Conservation (phyloP, 1,140 invertebrate genomes). For the Aphaenogaster floridana region DNA sequence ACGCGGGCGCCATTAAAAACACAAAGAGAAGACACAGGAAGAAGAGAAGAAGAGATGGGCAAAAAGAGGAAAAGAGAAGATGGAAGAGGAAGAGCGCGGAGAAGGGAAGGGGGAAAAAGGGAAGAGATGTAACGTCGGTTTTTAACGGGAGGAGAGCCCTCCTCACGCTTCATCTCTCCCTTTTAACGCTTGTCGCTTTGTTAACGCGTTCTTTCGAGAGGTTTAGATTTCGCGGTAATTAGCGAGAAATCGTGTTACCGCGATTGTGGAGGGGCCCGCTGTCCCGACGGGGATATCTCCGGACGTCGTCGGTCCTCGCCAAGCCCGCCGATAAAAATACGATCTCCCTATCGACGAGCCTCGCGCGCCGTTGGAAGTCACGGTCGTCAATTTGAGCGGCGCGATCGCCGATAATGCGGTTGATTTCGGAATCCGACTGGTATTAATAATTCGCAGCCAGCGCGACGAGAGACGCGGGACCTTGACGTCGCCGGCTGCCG, state of each 20-base stretch:
- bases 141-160: slow-evolving; percentile 53
- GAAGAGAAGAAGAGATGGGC: neutral
- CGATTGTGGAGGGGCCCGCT: neutral
- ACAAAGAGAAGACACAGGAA: slow-evolving; percentile 32
- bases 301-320: neutral
- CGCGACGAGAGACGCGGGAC: slow-evolving; percentile 44
- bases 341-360: neutral
- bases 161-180: slow-evolving; percentile 40
- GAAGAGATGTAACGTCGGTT: slow-evolving; percentile 67
- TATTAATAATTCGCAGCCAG: slow-evolving; percentile 49
- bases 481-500: slow-evolving; percentile 39
- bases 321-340: neutral
- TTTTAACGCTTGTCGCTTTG: slow-evolving; percentile 45
- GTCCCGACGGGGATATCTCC: neutral
- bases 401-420: slow-evolving; percentile 36
- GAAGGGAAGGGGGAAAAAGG: neutral
- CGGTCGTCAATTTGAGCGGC: slow-evolving; percentile 30
- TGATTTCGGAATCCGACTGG: slow-evolving; percentile 52
- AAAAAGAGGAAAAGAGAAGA: neutral
- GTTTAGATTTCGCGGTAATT: slow-evolving; percentile 69
- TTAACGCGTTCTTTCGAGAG: slow-evolving; percentile 54
- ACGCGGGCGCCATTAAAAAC: slow-evolving; percentile 65
- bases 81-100: neutral
- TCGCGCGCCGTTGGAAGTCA: neutral
- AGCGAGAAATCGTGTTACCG: slow-evolving; percentile 54